Percentiles rank a stretch among this genome's conserved stretches.
These are phyloP conservation scores for Loripinus fragilis DNA, from an alignment of 2,888 invertebrate genomes.

Conservation along the genomic window DNA sequence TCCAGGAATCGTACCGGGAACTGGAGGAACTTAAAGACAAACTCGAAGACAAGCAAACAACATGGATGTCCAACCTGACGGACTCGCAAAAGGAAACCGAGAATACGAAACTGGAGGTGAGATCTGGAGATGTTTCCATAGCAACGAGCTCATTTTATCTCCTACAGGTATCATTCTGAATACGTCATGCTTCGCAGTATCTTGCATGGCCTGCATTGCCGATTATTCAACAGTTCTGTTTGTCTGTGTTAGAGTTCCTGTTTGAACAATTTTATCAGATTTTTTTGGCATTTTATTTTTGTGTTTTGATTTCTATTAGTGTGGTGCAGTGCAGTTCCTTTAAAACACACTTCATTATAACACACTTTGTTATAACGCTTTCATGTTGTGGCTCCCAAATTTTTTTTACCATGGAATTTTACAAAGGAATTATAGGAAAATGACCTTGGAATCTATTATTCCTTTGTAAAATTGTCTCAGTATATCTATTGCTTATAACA, in stretches of 20 bases:
- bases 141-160: conserved; percentile 17
- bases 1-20: conserved; percentile 82
- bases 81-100: conserved; percentile 82
- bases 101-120: conserved; percentile 77
- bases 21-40: conserved; percentile 81
- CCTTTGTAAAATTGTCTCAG: too few relatives aligned
- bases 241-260: neutral
- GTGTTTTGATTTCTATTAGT: too few relatives aligned
- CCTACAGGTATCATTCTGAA: neutral
- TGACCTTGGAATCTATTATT: too few relatives aligned
- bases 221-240: neutral
- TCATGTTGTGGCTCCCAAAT: too few relatives aligned
- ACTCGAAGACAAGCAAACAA: conserved; percentile 79
- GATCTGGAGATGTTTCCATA: conserved; percentile 52
- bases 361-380: too few relatives aligned
- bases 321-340: too few relatives aligned
- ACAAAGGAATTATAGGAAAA: too few relatives aligned
- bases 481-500: too few relatives aligned
- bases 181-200: conserved; percentile 3
- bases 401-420: too few relatives aligned
- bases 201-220: conserved; percentile 11
- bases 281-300: too few relatives aligned
- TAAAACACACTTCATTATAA: too few relatives aligned
- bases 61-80: conserved; percentile 80
- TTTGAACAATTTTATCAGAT: neutral